Evolutionary conservation across 2,888 invertebrate species (phyloP).

Genomic region (Zaprionus bogoriensis): DNA sequence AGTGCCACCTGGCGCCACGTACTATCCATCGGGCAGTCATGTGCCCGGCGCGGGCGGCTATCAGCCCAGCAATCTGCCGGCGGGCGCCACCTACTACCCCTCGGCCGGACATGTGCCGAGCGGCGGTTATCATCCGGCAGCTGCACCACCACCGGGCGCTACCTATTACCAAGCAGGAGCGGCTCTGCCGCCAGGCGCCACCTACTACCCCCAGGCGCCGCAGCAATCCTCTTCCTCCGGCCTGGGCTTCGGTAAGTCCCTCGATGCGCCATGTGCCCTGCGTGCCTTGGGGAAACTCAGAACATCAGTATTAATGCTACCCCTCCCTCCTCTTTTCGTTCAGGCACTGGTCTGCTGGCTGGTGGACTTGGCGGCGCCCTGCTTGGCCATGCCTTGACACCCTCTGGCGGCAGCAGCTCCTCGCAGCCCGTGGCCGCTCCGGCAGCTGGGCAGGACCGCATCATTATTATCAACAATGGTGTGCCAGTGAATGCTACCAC

Average conservation of each 20-base stretch:
- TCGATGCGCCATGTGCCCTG: too few species aligned
- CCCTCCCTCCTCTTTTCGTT: too few species aligned
- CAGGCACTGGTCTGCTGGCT: slow-evolving; percentile 80
- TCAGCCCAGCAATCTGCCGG: slow-evolving; percentile 57
- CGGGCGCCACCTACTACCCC: slow-evolving; percentile 66
- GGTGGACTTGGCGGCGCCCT: slow-evolving; percentile 81
- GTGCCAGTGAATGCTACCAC: slow-evolving; percentile 69
- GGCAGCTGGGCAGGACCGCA: slow-evolving; percentile 72
- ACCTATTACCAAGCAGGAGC: slow-evolving; percentile 69
- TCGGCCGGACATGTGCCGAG: slow-evolving; percentile 40
- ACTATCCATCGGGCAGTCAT: slow-evolving; percentile 57
- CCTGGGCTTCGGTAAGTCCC: slow-evolving; percentile 79
- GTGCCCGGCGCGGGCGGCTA: slow-evolving; percentile 55
- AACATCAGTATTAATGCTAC: too few species aligned
- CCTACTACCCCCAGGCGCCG: slow-evolving; percentile 71
- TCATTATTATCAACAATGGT: slow-evolving; percentile 82
- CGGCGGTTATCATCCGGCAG: slow-evolving; percentile 57
- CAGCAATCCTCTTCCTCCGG: slow-evolving; percentile 81
- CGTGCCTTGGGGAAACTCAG: too few species aligned
- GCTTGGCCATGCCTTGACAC: slow-evolving; percentile 80
- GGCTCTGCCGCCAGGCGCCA: slow-evolving; percentile 74
- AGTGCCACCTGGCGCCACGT: slow-evolving; percentile 58
- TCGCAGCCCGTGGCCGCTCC: slow-evolving; percentile 64
- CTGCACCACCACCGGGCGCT: slow-evolving; percentile 71
- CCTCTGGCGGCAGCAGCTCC: slow-evolving; percentile 69